phyloP scores from a whole-genome alignment of 2,797 vertebrate genomes.

The Toxotes lorentzi region DNA sequence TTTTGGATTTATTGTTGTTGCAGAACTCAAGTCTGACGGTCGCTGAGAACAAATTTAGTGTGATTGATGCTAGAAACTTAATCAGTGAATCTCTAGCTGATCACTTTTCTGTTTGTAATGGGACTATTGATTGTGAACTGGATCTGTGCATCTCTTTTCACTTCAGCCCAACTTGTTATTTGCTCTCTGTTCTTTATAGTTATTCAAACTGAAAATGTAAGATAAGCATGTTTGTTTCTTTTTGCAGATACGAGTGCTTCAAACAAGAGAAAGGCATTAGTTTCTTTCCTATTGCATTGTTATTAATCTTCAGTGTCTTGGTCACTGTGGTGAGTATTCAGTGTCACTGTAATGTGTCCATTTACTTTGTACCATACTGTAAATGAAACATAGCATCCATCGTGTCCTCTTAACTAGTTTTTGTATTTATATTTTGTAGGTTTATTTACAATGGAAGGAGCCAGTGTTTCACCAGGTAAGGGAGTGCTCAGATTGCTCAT shows the following conservation, averaged over 20 bases:
- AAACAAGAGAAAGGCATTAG: conserved; percentile 91
- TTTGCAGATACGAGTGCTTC: conserved; percentile 96
- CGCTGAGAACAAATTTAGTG: neutral
- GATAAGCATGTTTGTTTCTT: conserved; percentile 23
- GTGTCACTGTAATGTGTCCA: neutral
- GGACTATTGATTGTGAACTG: conserved; percentile 28
- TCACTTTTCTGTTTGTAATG: neutral
- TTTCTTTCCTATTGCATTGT: conserved; percentile 87
- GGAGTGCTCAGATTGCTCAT: conserved; percentile 24
- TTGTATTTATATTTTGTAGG: conserved; percentile 79
- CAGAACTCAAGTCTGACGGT: neutral
- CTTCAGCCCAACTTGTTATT: conserved; percentile 6
- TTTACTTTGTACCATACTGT: neutral
- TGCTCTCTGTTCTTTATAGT: neutral
- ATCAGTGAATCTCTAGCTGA: neutral
- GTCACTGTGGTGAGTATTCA: conserved; percentile 92
- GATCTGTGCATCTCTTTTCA: conserved; percentile 7
- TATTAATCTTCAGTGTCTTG: conserved; percentile 92
- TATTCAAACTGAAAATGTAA: neutral
- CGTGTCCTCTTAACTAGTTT: conserved; percentile 18
- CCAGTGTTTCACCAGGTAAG: conserved; percentile 98
- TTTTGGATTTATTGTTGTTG: conserved; percentile 34
- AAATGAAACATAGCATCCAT: neutral
- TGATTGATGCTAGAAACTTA: conserved; percentile 27
- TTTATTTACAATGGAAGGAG: conserved; percentile 97